Conservation (phyloP, 2,113 vertebrate genomes). For the Alethe castanea region DNA sequence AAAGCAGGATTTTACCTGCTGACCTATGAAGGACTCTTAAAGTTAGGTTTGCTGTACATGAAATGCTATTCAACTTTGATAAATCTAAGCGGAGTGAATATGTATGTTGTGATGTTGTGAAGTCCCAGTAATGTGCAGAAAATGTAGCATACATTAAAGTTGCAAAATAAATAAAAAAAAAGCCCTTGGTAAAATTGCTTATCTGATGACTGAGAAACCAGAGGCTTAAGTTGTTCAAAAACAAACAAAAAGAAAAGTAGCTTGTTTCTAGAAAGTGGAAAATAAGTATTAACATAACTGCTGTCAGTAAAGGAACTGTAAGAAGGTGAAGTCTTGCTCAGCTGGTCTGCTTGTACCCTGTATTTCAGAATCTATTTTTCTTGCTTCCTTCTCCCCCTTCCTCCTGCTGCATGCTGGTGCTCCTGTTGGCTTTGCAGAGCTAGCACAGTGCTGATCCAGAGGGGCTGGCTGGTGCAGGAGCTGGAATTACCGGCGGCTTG, state of each 20-base stretch:
- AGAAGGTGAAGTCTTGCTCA: neutral
- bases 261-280: neutral
- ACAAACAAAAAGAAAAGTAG: neutral
- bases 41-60: neutral
- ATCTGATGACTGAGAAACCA: neutral
- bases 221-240: neutral
- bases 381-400: neutral
- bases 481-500: neutral
- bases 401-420: neutral
- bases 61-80: neutral
- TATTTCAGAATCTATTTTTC: neutral
- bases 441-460: neutral
- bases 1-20: conserved; percentile 25
- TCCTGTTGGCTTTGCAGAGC: neutral
- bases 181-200: neutral
- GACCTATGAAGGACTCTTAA: conserved; percentile 7
- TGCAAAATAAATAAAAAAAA: neutral
- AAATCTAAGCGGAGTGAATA: neutral
- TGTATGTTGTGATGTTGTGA: neutral
- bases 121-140: neutral
- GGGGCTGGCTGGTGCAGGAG: neutral
- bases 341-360: neutral
- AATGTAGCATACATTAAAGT: neutral
- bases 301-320: neutral
- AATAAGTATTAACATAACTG: neutral